A percentile compares a stretch with the other conserved stretches of the same genome.
Evolutionary conservation across 1,140 invertebrate genomes (phyloP).

Genomic region (Pogonomyrmex barbatus): DNA sequence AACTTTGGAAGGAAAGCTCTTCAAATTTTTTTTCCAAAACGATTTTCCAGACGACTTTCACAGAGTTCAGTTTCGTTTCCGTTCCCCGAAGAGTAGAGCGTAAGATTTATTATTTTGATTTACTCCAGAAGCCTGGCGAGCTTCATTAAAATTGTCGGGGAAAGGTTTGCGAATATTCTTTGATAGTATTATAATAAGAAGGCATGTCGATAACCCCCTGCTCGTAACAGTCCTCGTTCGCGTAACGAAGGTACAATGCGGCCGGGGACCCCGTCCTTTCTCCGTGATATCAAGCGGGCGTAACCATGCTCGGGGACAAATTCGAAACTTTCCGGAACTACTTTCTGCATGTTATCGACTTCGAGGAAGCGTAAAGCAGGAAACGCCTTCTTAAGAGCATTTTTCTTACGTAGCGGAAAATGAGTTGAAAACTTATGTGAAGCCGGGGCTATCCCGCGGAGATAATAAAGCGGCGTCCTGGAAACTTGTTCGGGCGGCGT

Average conservation of each 20-base stretch:
- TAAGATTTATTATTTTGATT: neutral
- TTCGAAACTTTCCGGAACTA: constrained; percentile 62
- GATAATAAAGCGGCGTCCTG: constrained; percentile 55
- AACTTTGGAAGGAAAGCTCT: constrained; percentile 8
- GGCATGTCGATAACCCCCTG: constrained; percentile 21
- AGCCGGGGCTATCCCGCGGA: constrained; percentile 48
- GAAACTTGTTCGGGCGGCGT: constrained; percentile 27
- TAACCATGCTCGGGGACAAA: constrained; percentile 58
- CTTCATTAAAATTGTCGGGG: constrained; percentile 17
- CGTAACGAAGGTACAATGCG: constrained; percentile 47
- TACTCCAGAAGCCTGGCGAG: neutral
- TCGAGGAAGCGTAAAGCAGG: constrained; percentile 59
- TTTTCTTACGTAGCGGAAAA: constrained; percentile 65
- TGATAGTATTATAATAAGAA: constrained; percentile 37
- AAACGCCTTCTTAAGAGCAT: constrained; percentile 62
- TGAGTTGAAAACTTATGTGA: constrained; percentile 64
- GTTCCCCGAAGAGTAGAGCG: too few relatives aligned
- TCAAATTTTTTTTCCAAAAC: neutral
- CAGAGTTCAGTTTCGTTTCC: too few relatives aligned
- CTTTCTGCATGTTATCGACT: constrained; percentile 58
- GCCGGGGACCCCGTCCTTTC: neutral
- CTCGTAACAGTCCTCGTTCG: constrained; percentile 32
- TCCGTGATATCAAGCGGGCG: constrained; percentile 32
- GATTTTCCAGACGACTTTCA: neutral
- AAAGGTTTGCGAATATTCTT: neutral